These are phyloP conservation scores for Malurus leucopterus DNA, from an alignment of 2,797 vertebrate species.

Conservation along the genomic window DNA sequence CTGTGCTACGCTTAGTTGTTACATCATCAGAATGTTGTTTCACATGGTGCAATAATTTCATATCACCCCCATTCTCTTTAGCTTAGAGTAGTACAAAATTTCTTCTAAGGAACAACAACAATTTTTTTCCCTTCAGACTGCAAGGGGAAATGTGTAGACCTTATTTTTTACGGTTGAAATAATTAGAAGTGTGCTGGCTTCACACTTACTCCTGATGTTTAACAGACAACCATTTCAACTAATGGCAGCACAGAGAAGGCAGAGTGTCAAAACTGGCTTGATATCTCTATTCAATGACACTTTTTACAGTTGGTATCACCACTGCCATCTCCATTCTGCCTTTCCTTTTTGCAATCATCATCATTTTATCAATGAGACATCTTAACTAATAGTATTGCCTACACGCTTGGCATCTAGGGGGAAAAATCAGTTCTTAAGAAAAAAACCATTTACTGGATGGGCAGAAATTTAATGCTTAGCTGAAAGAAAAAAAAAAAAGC, in stretches of 20 bases:
- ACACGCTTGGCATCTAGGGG: neutral
- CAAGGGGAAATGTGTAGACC: neutral
- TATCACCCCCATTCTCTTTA: neutral
- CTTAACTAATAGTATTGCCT: neutral
- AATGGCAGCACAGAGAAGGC: neutral
- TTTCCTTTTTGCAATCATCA: neutral
- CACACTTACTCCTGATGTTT: neutral
- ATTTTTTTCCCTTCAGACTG: neutral
- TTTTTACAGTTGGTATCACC: neutral
- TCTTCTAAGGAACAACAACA: neutral
- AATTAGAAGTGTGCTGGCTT: neutral
- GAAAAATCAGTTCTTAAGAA: neutral
- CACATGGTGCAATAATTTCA: neutral
- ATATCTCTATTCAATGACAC: fast-evolving
- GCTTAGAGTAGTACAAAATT: neutral
- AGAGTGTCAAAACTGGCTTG: neutral
- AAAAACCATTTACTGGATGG: neutral
- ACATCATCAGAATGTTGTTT: neutral
- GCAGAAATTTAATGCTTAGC: neutral
- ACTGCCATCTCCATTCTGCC: neutral
- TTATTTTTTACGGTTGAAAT: neutral
- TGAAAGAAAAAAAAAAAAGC: neutral
- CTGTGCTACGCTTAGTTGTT: neutral
- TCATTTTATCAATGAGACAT: neutral
- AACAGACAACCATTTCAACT: neutral